A percentile compares a stretch with the other conserved stretches of the same genome.
phyloP scores from a whole-genome alignment of 2,113 vertebrate genomes.

The Xiphorhynchus elegans region DNA sequence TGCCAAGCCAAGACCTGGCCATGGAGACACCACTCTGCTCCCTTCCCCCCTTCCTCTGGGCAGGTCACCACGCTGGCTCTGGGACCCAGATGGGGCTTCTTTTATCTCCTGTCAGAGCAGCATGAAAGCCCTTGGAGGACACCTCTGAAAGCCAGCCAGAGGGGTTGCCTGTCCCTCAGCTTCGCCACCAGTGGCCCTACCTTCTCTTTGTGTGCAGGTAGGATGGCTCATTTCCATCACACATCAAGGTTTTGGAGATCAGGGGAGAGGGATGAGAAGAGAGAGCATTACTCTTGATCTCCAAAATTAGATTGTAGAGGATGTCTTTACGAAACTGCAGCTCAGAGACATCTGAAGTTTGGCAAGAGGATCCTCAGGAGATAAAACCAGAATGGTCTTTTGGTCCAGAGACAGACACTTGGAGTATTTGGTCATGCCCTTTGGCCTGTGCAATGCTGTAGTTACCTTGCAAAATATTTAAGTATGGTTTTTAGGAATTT shows the following conservation, averaged over 20 bases:
- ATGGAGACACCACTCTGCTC: not conserved
- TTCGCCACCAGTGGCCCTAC: not conserved
- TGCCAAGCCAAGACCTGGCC: not conserved
- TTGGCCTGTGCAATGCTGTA: not conserved
- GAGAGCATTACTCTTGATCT: constrained; percentile 23
- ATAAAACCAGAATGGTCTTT: not conserved
- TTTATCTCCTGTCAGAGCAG: not conserved
- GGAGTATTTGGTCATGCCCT: not conserved
- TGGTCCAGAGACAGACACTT: not conserved
- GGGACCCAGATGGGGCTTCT: not conserved
- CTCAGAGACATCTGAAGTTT: not conserved
- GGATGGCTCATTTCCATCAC: not conserved
- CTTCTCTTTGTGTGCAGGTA: not conserved
- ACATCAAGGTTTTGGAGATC: constrained; percentile 17
- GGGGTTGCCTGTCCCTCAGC: not conserved
- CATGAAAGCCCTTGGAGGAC: not conserved
- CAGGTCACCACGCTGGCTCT: not conserved
- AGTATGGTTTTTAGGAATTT: not conserved
- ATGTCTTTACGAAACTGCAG: not conserved
- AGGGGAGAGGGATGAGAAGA: not conserved
- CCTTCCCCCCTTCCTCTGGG: not conserved
- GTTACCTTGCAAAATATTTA: not conserved
- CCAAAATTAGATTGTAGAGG: not conserved
- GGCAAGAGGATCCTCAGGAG: not conserved
- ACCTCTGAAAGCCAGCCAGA: not conserved